Percentiles rank a stretch among this genome's conserved stretches.
These are phyloP conservation scores for Sminthurinus aureus DNA, from an alignment of 2,888 invertebrate species.

Conservation along the genomic window DNA sequence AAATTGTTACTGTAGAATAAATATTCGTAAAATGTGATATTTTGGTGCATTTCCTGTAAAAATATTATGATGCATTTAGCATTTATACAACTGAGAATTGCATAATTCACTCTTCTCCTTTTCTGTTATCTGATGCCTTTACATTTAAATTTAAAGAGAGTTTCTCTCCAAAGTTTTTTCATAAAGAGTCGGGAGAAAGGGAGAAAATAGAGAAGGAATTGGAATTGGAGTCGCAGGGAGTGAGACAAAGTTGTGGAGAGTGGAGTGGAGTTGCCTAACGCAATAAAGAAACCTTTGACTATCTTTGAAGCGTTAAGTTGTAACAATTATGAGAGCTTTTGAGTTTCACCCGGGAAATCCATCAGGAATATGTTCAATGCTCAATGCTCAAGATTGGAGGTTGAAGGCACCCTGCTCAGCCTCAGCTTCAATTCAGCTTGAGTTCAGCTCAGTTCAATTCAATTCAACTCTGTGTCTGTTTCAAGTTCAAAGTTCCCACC, in stretches of 20 bases:
- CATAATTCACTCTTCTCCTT: too few species aligned
- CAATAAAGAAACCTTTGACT: slow-evolving; percentile 37
- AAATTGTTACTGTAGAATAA: too few species aligned
- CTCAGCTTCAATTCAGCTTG: not conserved
- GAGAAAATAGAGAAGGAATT: not conserved
- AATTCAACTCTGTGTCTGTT: slow-evolving; percentile 10
- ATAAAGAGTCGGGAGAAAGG: not conserved
- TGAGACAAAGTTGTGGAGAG: not conserved
- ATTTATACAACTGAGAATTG: too few species aligned
- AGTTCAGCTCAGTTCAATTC: not conserved
- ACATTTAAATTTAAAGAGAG: too few species aligned
- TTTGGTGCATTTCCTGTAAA: too few species aligned
- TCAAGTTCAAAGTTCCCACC: slow-evolving; percentile 38
- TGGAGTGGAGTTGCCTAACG: slow-evolving; percentile 4
- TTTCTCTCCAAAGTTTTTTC: not conserved
- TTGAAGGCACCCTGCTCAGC: too few species aligned
- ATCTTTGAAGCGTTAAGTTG: slow-evolving; percentile 42
- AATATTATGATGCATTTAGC: too few species aligned
- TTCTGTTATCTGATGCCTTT: too few species aligned
- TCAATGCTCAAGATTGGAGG: too few species aligned
- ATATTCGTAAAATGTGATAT: too few species aligned
- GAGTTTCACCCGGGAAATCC: slow-evolving; percentile 26
- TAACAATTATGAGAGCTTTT: slow-evolving; percentile 44
- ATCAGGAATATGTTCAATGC: not conserved
- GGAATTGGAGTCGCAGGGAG: too few species aligned